Percentiles rank a stretch among this genome's conserved stretches.
These are phyloP conservation scores for Acipenser oxyrinchus DNA, from an alignment of 2,797 vertebrate genomes.

Conservation along the genomic window DNA sequence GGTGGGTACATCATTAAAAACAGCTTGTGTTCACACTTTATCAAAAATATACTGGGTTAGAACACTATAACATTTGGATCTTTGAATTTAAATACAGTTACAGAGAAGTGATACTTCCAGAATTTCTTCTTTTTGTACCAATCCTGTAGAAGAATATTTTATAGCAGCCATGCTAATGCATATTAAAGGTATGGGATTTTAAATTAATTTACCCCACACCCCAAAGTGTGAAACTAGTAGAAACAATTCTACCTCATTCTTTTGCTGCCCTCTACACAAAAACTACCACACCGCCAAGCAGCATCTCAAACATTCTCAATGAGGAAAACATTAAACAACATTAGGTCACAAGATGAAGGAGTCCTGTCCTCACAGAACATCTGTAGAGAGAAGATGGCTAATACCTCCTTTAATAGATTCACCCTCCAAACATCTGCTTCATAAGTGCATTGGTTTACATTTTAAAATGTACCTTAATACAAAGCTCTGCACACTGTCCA, in stretches of 20 bases:
- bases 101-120: constrained; percentile 38
- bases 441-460: constrained; percentile 69
- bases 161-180: too few species aligned
- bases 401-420: constrained; percentile 32
- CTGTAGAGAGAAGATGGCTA: constrained; percentile 27
- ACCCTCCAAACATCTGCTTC: constrained; percentile 41
- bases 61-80: constrained; percentile 59
- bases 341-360: constrained; percentile 28
- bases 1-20: constrained; percentile 29
- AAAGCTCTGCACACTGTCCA: constrained; percentile 40
- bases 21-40: constrained; percentile 31
- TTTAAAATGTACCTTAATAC: constrained; percentile 31
- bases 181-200: too few species aligned
- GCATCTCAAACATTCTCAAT: constrained; percentile 20
- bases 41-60: constrained; percentile 57
- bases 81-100: constrained; percentile 63
- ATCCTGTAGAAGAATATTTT: too few species aligned
- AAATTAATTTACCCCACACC: too few species aligned
- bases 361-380: constrained; percentile 25
- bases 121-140: too few species aligned
- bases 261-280: constrained; percentile 1
- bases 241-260: not conserved
- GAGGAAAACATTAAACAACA: constrained; percentile 33
- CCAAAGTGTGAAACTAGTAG: too few species aligned
- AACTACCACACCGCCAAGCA: constrained; percentile 25